Percentiles rank a stretch among this genome's conserved stretches.
Evolutionary conservation across 2,888 invertebrate species (phyloP).

Genomic region (Exephanes ischioxanthus): DNA sequence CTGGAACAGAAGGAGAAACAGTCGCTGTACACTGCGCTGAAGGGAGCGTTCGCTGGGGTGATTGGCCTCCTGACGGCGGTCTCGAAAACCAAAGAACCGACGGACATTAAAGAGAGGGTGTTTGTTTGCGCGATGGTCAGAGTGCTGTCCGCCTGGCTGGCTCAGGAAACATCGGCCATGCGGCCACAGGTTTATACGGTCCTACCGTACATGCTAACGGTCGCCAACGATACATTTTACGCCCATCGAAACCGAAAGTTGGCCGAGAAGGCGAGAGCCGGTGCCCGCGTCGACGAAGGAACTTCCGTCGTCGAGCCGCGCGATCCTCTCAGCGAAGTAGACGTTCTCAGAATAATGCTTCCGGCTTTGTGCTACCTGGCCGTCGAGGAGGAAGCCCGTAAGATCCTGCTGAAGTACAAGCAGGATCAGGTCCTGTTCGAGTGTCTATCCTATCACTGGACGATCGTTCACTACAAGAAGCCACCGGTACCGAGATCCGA

Average conservation of each 20-base stretch:
- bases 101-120: slow-evolving; percentile 90
- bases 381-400: slow-evolving; percentile 95
- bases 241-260: slow-evolving; percentile 89
- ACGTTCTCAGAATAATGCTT: slow-evolving; percentile 92
- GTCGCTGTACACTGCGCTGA: slow-evolving; percentile 94
- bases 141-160: slow-evolving; percentile 95
- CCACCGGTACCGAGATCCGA: slow-evolving; percentile 93
- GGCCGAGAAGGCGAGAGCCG: slow-evolving; percentile 89
- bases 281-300: slow-evolving; percentile 82
- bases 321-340: slow-evolving; percentile 87
- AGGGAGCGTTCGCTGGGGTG: slow-evolving; percentile 94
- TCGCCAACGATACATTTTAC: slow-evolving; percentile 94
- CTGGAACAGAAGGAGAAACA: slow-evolving; percentile 96
- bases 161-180: slow-evolving; percentile 96
- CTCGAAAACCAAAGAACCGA: slow-evolving; percentile 90
- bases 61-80: slow-evolving; percentile 91
- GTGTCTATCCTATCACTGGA: slow-evolving; percentile 93
- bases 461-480: slow-evolving; percentile 93
- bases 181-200: slow-evolving; percentile 93
- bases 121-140: slow-evolving; percentile 95
- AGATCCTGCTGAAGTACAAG: slow-evolving; percentile 91
- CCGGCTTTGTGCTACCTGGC: slow-evolving; percentile 96
- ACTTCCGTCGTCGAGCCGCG: slow-evolving; percentile 81
- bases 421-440: slow-evolving; percentile 93
- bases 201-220: slow-evolving; percentile 92